phyloP scores from a whole-genome alignment of 2,797 vertebrate species.

The Tokudaia tokunoshimensis region DNA sequence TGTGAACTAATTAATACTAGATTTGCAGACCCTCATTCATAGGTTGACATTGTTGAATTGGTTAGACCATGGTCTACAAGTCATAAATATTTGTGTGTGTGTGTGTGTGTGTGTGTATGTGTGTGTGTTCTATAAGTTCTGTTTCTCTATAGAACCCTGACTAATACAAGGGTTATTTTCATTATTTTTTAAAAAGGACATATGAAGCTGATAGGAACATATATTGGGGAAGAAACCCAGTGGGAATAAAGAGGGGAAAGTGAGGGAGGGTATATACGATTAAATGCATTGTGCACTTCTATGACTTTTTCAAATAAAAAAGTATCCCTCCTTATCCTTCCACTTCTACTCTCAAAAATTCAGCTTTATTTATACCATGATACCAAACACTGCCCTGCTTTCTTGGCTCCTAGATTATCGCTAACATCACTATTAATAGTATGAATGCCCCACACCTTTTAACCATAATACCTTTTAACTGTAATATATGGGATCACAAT shows the following conservation, averaged over 20 bases:
- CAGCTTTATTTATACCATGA: background rate
- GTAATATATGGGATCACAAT: background rate
- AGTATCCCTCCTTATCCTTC: background rate
- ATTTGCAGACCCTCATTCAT: background rate
- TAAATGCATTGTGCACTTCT: background rate
- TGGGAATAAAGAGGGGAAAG: background rate
- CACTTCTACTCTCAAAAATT: background rate
- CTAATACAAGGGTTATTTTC: background rate
- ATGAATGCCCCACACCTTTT: background rate
- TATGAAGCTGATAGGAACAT: background rate
- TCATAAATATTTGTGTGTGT: no score
- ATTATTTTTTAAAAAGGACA: background rate
- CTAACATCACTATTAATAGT: background rate
- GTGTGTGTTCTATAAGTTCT: background rate
- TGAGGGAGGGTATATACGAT: background rate
- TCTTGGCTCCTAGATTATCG: background rate
- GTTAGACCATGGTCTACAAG: background rate
- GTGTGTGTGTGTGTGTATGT: no score
- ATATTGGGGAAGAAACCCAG: background rate
- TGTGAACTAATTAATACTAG: background rate
- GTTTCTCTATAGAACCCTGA: background rate
- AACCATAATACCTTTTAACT: background rate
- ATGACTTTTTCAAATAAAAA: background rate
- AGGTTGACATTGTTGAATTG: background rate
- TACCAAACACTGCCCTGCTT: background rate